Evolutionary conservation across 1,140 invertebrate genomes (phyloP).

Genomic region (Ridgeia piscesae): DNA sequence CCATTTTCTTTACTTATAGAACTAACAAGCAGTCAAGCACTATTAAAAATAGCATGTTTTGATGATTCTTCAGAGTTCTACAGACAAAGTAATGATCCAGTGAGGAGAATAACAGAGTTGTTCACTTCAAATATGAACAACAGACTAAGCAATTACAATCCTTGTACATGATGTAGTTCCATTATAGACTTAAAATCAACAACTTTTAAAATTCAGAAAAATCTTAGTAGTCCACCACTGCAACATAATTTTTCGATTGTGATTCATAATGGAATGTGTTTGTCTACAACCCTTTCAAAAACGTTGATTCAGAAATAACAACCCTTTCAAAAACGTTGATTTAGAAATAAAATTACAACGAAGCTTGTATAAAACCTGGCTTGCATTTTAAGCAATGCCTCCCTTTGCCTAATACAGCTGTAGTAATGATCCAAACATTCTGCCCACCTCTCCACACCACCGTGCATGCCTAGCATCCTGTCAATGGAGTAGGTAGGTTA

Average conservation of each 20-base stretch:
- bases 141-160: not conserved
- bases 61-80: too few species aligned
- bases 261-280: too few species aligned
- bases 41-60: not conserved
- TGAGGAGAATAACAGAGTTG: not conserved
- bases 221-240: too few species aligned
- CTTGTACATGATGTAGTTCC: too few species aligned
- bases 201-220: too few species aligned
- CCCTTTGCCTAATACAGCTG: not conserved
- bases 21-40: too few species aligned
- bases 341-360: not conserved
- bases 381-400: not conserved
- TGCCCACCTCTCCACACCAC: too few species aligned
- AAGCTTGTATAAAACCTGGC: not conserved
- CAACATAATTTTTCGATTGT: too few species aligned
- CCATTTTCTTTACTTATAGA: not conserved
- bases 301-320: not conserved
- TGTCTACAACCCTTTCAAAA: not conserved
- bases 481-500: not conserved
- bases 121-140: not conserved
- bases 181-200: too few species aligned
- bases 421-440: not conserved
- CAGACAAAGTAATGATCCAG: too few species aligned
- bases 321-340: not conserved
- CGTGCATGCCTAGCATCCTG: too few species aligned